Percentiles rank a stretch among this genome's conserved stretches.
Conservation (phyloP, 2,797 vertebrate genomes). For the Paedocypris micromegethes region DNA sequence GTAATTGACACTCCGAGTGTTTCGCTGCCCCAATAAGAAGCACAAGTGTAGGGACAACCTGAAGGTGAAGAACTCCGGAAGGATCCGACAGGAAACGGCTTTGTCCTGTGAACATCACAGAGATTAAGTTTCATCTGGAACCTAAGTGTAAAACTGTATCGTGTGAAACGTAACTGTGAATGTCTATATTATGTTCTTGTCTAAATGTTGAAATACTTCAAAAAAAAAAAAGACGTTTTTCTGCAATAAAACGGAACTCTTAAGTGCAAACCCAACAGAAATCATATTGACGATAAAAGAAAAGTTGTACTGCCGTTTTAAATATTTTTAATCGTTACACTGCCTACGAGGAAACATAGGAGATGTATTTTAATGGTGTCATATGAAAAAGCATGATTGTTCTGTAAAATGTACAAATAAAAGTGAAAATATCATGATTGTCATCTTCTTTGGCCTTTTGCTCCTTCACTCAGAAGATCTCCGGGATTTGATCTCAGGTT, state of each 20-base stretch:
- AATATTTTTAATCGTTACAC: constrained; percentile 98
- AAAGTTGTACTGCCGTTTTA: constrained; percentile 91
- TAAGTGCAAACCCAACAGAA: constrained; percentile 91
- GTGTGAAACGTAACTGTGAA: constrained; percentile 94
- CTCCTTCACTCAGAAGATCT: too few species aligned
- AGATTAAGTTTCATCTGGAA: constrained; percentile 81
- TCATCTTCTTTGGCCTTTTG: too few species aligned
- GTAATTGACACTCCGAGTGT: neutral
- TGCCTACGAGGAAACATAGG: constrained; percentile 98
- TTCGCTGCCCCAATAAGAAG: constrained; percentile 57
- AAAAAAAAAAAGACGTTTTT: constrained; percentile 80
- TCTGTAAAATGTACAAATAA: constrained; percentile 87
- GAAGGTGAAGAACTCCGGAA: too few species aligned
- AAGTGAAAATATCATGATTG: constrained; percentile 40
- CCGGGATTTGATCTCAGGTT: too few species aligned
- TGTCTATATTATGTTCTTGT: constrained; percentile 85
- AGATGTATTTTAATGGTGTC: constrained; percentile 98
- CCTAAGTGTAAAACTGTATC: constrained; percentile 87
- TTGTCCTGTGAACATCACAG: constrained; percentile 83
- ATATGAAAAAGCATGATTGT: constrained; percentile 94
- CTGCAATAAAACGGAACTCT: constrained; percentile 98
- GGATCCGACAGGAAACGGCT: constrained; percentile 69
- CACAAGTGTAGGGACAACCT: constrained; percentile 11
- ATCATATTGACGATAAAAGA: constrained; percentile 70
- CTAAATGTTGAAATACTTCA: constrained; percentile 85